Base-by-base conservation (phyloP, 1,140 invertebrate species). In the Psix sp. region DNA sequence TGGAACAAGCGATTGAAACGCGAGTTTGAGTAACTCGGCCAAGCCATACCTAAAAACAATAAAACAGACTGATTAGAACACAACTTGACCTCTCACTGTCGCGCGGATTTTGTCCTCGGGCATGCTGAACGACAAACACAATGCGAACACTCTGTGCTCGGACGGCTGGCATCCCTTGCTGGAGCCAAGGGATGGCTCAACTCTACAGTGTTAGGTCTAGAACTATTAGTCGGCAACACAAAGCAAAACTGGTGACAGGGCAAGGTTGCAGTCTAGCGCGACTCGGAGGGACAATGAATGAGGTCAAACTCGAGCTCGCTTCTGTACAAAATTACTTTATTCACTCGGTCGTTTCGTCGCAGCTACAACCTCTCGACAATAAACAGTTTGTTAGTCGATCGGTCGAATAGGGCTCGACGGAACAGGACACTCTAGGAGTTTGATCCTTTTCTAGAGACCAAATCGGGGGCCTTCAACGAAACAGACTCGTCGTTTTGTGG, bases 41-140 rank as follows among this genome's bases (percentile, higher is more conserved):
- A 38, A 18, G 33, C 42, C 24, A 59, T 20, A 63, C 72, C 78
- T 80, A 71, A 62, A 80, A 80, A 56, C 68, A 77, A 74, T 36
- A 62, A 75, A 65, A 65, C 13, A 74, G 21, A 40, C 7, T 15
- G 18, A 54, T 75, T 68, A 75, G 54, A 60, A 65, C 21, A 16
- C 2, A 20, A 36, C 40, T 16, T 17, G 29, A 38, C 48, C 57
- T 42, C 15, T n/a, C n/a, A n/a, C n/a, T n/a, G n/a, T n/a, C n/a
- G n/a, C n/a, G n/a, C n/a, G n/a, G n/a, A n/a, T n/a, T n/a, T n/a
- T n/a, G n/a, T n/a, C n/a, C n/a, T n/a, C n/a, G n/a, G 54, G 31
- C 66, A 71, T 71, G 66, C 66, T 62, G 40, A 60, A 68, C 45
- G 48, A 68, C 49, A 54, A 46, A 39, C 33, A 70, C n/a, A 70